Evolutionary conservation across 1,140 invertebrate species (phyloP), one percentile per base, ranked within the genome.

Genomic region (Acyrthosiphon pisum): DNA sequence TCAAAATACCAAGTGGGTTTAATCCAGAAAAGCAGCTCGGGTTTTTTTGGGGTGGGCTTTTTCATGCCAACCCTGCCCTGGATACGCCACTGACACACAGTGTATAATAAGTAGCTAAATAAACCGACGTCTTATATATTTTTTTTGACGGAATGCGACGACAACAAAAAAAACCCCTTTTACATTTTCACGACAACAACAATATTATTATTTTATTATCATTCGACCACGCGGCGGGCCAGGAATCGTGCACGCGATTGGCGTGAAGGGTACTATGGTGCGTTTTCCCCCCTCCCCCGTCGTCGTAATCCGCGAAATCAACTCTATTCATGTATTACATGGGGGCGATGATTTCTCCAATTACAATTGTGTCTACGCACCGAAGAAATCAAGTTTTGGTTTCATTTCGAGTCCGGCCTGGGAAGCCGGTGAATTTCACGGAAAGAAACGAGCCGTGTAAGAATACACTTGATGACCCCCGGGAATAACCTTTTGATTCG

Each of bases 401-500:
- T 90, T 90, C 89, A 68, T 68, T 68, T 30, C 18, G 18, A 68
- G 89, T 56, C 37, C 37, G 56, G 53, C 44, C 50, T 6, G 53
- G 53, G 90, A 91, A 91, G 68, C 90, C 90, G 14, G 37, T 48
- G 44, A 91, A 91, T 35, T 91, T 46, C 56, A 18, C 89, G 53
- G 53, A 35, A 81, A 76, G 56, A 81, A 91, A 91, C 56, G 35
- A 68, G 60, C 90, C 56, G 44, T 76, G 90, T 68, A 91, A 91
- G 56, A 91, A 91, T 91, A 91, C 60, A 91, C 90, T 48, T 41
- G 90, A 46, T 76, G 60, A 91, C 90, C 60, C 90, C 41, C 1
- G 60, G 90, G 90, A 76, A 91, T 91, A 48, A 81, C 90, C 90
- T 91, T 91, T 91, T 91, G 90, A 91, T 91, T 91, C 90, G 90